Evolutionary conservation across 2,888 invertebrate species (phyloP).

Genomic region (Branchellion lobata): DNA sequence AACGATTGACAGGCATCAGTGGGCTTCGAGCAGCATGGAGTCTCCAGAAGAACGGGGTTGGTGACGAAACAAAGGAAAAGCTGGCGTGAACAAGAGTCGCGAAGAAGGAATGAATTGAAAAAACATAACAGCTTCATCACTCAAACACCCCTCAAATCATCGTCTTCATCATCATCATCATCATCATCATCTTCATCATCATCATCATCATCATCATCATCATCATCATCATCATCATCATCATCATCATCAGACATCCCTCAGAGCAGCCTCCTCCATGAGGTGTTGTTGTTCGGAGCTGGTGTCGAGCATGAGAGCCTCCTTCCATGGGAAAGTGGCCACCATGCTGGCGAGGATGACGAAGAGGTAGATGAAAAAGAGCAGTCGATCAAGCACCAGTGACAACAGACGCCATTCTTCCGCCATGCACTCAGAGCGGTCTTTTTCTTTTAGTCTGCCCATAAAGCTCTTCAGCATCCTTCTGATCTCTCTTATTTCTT

Average conservation of each 20-base stretch:
- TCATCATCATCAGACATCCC: slow-evolving; percentile 35
- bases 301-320: slow-evolving; percentile 37
- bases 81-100: no score
- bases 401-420: slow-evolving; percentile 60
- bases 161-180: slow-evolving; percentile 12
- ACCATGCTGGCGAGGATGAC: slow-evolving; percentile 58
- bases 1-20: no score
- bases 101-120: no score
- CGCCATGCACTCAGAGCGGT: slow-evolving; percentile 55
- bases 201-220: slow-evolving; percentile 38
- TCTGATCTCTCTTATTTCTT: slow-evolving; percentile 58
- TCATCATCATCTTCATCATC: slow-evolving; percentile 27
- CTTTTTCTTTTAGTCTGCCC: slow-evolving; percentile 55
- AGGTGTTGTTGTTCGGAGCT: no score
- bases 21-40: no score
- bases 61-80: no score
- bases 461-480: slow-evolving; percentile 54
- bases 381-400: slow-evolving; percentile 59
- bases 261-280: no score
- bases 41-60: no score
- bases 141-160: no score
- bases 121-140: no score
- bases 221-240: slow-evolving; percentile 33
- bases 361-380: slow-evolving; percentile 59
- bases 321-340: slow-evolving; percentile 56